Base-by-base conservation (phyloP, 2,888 invertebrate species). In the Crepidodera aurea region DNA sequence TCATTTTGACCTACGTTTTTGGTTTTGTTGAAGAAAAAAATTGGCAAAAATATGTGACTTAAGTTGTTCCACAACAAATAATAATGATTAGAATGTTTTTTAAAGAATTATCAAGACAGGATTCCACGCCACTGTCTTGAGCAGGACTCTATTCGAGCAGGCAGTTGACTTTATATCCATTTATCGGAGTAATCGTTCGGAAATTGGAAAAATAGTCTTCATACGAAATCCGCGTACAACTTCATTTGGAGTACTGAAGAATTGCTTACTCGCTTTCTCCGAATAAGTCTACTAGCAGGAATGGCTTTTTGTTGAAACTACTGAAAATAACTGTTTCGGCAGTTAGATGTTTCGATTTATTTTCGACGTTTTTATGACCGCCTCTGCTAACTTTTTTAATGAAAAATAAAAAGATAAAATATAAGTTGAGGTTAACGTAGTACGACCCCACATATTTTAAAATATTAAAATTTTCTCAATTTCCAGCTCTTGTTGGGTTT, bases 201-300 rank as follows among this genome's bases (percentile, higher is more conserved):
- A 68, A 71, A 70, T 61, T 62, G 61, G 69, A 68, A 69, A 71
- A 69, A 70, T 71, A 67, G 69, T 69, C 46, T 55, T 63, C 51
- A 62, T 69, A 69, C 70, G 69, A 68, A 71, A 70, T 71, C 70
- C 54, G 64, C 58, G 46, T 46, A 46, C 44, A 56, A 56, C 56
- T 56, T 37, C 34, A 56, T 56, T 46, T 46, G 46, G 8, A 56
- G 46, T 56, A 29, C 46, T 34, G n/a, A 19, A 46, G 46, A 44
- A 55, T 55, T 42, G 42, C 42, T 34, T 19, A 55, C 44, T n/a
- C n/a, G n/a, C n/a, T n/a, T n/a, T n/a, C n/a, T 46, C 37, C 37
- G 56, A 56, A 56, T 48, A 22, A 37, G 46, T 22, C 37, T 46
- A 34, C 34, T 46, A 54, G 40, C 15, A 27, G 44, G 15, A 56